These are phyloP conservation scores for Anhinga anhinga DNA, from an alignment of 2,113 vertebrate genomes.

Conservation along the genomic window DNA sequence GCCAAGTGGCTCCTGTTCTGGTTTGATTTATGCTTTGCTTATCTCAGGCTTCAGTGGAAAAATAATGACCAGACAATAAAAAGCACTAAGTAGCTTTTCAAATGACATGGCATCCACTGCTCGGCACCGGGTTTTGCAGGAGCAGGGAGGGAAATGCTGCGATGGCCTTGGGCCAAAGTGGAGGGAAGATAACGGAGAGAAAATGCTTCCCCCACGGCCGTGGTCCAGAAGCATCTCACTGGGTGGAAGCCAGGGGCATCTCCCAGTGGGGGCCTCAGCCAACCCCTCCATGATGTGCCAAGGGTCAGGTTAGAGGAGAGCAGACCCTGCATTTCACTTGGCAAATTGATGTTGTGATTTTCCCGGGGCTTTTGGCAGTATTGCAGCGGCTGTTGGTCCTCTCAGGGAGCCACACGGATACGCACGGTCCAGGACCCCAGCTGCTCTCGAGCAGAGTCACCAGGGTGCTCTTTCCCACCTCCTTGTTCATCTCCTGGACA, in stretches of 20 bases:
- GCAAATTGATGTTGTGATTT: background rate
- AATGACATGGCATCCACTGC: background rate
- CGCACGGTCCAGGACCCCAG: fast-evolving
- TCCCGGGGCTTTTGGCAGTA: background rate
- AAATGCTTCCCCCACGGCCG: fast-evolving
- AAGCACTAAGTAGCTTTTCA: constrained; percentile 54
- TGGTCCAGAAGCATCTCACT: background rate
- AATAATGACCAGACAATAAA: constrained; percentile 66
- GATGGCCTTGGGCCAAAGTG: background rate
- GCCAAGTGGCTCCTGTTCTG: constrained; percentile 18
- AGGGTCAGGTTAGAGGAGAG: background rate
- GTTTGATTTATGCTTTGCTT: constrained; percentile 37
- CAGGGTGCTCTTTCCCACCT: background rate
- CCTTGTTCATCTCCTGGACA: background rate
- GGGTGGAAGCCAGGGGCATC: background rate
- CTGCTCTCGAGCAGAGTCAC: background rate
- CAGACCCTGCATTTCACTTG: background rate
- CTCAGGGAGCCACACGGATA: no score
- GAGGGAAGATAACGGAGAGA: background rate
- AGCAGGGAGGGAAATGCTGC: background rate
- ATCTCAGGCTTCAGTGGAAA: constrained; percentile 45
- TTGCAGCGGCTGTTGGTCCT: background rate
- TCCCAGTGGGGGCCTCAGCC: background rate
- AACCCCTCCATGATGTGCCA: fast-evolving
- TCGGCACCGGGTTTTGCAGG: background rate